Conservation (phyloP, 2,113 vertebrate species). For the Hemicordylus capensis region DNA sequence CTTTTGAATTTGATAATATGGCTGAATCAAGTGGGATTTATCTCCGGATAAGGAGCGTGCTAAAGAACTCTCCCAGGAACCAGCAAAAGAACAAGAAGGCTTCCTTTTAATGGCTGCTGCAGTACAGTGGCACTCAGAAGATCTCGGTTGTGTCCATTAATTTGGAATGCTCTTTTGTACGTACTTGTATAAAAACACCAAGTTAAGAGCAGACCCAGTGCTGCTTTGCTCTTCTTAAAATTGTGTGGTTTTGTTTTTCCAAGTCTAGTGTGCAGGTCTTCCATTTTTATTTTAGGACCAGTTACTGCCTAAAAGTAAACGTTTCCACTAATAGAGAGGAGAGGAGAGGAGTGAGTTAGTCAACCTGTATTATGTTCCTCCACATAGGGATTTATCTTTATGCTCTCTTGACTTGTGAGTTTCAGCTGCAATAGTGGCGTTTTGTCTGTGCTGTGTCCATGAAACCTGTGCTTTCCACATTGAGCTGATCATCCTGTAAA, state of each 20-base stretch:
- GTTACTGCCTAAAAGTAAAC: neutral
- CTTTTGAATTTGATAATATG: constrained; percentile 95
- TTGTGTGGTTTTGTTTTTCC: neutral
- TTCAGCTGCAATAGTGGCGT: constrained; percentile 63
- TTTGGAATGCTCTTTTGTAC: neutral
- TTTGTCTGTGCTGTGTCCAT: constrained; percentile 78
- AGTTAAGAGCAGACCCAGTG: neutral
- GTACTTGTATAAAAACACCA: neutral
- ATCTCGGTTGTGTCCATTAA: neutral
- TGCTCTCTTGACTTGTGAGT: constrained; percentile 61
- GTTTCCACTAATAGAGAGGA: constrained; percentile 43
- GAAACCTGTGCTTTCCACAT: constrained; percentile 72
- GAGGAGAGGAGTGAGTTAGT: constrained; percentile 22
- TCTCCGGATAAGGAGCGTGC: constrained; percentile 87
- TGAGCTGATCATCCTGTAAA: constrained; percentile 77
- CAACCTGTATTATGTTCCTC: constrained; percentile 42
- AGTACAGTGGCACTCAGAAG: neutral
- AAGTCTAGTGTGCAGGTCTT: constrained; percentile 32
- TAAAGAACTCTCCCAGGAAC: constrained; percentile 93
- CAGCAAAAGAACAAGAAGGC: constrained; percentile 85
- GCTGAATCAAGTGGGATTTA: constrained; percentile 93
- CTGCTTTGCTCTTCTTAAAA: constrained; percentile 14
- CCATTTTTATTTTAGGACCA: constrained; percentile 12
- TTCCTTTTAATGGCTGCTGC: constrained; percentile 30
- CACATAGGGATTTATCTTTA: constrained; percentile 52